phyloP scores from a whole-genome alignment of 2,797 vertebrate genomes.

The Hafferia zeledoni region DNA sequence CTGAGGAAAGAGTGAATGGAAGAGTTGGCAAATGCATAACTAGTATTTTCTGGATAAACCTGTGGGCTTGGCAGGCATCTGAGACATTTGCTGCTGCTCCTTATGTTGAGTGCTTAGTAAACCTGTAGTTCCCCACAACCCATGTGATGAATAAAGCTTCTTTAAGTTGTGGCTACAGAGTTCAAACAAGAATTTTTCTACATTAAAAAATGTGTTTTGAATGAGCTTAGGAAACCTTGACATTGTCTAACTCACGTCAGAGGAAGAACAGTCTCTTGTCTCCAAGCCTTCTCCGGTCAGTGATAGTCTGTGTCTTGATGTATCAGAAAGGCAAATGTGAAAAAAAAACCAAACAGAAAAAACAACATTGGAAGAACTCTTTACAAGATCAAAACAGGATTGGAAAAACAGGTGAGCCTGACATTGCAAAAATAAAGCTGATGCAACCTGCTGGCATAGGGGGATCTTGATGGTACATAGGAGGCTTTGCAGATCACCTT shows the following conservation, averaged over 20 bases:
- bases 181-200: background rate
- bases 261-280: background rate
- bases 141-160: background rate
- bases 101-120: background rate
- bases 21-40: background rate
- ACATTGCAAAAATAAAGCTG: background rate
- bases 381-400: background rate
- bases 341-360: too few relatives aligned
- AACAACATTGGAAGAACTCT: background rate
- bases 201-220: background rate
- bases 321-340: background rate
- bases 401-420: background rate
- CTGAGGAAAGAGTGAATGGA: background rate
- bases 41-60: constrained; percentile 13
- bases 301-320: background rate
- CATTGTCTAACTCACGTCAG: background rate
- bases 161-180: background rate
- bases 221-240: background rate
- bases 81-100: background rate
- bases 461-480: background rate
- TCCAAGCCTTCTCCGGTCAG: background rate
- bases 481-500: background rate
- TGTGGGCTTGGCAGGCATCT: background rate
- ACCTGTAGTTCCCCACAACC: background rate
- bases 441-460: background rate